Evolutionary conservation across 92 coral and sea anemone genomes (phyloP).

Genomic region (Palythoa grandis): DNA sequence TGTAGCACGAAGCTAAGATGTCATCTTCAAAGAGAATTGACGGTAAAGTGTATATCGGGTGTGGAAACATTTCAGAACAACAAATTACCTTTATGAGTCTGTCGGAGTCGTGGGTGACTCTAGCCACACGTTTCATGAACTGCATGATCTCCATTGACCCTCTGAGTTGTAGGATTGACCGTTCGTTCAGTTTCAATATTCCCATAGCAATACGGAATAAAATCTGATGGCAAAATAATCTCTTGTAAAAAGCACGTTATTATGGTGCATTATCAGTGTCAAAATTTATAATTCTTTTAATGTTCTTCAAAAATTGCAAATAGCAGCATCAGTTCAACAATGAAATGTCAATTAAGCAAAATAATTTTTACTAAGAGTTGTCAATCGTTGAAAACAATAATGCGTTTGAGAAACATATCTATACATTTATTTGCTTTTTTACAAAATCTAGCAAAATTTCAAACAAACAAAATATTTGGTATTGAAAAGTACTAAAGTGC

Average conservation of each 20-base stretch:
- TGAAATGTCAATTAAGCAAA: neutral
- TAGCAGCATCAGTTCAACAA: neutral
- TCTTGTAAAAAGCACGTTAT: neutral
- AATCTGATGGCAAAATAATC: constrained; percentile 49
- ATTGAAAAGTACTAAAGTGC: too few relatives aligned
- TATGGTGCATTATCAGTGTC: neutral
- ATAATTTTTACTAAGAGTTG: too few relatives aligned
- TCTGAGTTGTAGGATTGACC: constrained; percentile 71
- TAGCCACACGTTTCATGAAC: constrained; percentile 81
- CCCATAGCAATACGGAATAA: constrained; percentile 86
- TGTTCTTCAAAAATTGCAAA: neutral
- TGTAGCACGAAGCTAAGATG: too few relatives aligned
- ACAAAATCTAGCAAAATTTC: too few relatives aligned
- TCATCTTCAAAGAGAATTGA: too few relatives aligned
- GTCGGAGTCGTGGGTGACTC: constrained; percentile 87
- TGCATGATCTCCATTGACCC: constrained; percentile 91
- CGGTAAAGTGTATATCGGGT: too few relatives aligned
- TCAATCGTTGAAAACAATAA: neutral
- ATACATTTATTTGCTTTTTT: too few relatives aligned
- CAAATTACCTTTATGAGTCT: constrained; percentile 72
- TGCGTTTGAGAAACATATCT: neutral
- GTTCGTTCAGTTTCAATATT: constrained; percentile 70
- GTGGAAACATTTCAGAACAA: too few relatives aligned
- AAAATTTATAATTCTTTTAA: neutral
- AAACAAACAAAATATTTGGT: too few relatives aligned